A percentile compares a stretch with the other conserved stretches of the same genome.
Evolutionary conservation across 2,888 invertebrate species (phyloP).

Genomic region (Ormyrus thymus): DNA sequence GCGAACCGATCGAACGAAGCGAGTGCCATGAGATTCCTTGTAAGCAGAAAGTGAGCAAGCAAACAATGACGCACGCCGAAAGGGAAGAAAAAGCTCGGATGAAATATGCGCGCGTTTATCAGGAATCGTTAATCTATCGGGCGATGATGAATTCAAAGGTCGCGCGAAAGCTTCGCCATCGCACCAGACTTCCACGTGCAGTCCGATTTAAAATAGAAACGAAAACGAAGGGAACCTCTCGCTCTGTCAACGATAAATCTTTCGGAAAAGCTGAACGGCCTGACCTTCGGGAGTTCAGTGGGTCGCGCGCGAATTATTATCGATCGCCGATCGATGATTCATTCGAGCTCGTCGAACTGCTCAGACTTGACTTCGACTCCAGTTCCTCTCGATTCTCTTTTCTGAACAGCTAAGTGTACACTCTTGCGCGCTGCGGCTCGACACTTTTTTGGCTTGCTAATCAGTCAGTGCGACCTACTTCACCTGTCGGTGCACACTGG

Average conservation of each 20-base stretch:
- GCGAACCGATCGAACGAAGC: too few relatives aligned
- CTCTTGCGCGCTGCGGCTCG: too few relatives aligned
- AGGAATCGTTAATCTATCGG: conserved; percentile 4
- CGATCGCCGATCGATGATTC: conserved; percentile 1
- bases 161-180: background rate
- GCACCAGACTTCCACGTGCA: background rate
- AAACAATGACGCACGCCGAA: background rate
- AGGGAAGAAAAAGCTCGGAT: conserved; percentile 24
- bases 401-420: too few relatives aligned
- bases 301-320: background rate
- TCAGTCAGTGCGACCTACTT: too few relatives aligned
- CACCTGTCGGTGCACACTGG: too few relatives aligned
- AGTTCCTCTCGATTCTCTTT: too few relatives aligned
- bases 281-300: conserved; percentile 5
- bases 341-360: background rate
- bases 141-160: conserved; percentile 16
- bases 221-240: background rate
- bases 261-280: background rate
- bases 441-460: too few relatives aligned
- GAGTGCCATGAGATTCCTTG: too few relatives aligned
- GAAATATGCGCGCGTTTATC: conserved; percentile 10
- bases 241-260: conserved; percentile 11
- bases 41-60: too few relatives aligned
- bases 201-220: conserved; percentile 6
- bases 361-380: too few relatives aligned